Evolutionary conservation across 1,140 invertebrate genomes (phyloP).

Genomic region (Archivesica marissinica): DNA sequence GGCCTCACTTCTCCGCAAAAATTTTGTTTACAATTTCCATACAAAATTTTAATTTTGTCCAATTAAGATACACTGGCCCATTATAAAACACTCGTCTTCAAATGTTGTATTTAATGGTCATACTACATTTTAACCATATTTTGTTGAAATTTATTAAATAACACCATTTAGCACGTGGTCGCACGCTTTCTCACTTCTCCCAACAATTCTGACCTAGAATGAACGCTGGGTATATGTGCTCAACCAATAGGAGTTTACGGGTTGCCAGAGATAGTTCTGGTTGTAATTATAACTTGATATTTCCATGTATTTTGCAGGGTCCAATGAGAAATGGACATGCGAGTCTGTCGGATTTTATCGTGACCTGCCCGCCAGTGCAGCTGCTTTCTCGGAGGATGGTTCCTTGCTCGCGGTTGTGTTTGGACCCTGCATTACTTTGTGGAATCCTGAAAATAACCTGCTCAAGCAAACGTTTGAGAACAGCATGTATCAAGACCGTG

Average conservation of each 20-base stretch:
- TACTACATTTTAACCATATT: too few relatives aligned
- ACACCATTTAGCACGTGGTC: too few relatives aligned
- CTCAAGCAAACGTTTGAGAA: constrained; percentile 85
- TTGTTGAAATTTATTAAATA: too few relatives aligned
- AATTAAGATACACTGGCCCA: too few relatives aligned
- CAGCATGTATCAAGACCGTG: constrained; percentile 65
- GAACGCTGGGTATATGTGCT: not conserved
- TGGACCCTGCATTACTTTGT: constrained; percentile 89
- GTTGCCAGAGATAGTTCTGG: not conserved
- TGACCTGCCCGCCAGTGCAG: constrained; percentile 85
- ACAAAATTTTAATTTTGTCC: too few relatives aligned
- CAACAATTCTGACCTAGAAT: too few relatives aligned
- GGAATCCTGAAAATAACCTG: constrained; percentile 85
- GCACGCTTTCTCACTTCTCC: too few relatives aligned
- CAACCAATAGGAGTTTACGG: not conserved
- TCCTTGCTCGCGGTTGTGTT: constrained; percentile 90
- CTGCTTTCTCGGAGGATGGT: constrained; percentile 90
- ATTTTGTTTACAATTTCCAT: too few relatives aligned
- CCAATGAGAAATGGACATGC: constrained; percentile 87
- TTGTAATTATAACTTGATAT: not conserved
- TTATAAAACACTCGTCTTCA: too few relatives aligned
- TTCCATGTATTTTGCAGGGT: constrained; percentile 66
- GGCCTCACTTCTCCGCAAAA: too few relatives aligned
- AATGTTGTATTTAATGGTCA: too few relatives aligned
- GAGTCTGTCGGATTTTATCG: constrained; percentile 88